Evolutionary conservation across 92 coral and sea anemone species (phyloP).

Genomic region (Palythoa caribaeorum): DNA sequence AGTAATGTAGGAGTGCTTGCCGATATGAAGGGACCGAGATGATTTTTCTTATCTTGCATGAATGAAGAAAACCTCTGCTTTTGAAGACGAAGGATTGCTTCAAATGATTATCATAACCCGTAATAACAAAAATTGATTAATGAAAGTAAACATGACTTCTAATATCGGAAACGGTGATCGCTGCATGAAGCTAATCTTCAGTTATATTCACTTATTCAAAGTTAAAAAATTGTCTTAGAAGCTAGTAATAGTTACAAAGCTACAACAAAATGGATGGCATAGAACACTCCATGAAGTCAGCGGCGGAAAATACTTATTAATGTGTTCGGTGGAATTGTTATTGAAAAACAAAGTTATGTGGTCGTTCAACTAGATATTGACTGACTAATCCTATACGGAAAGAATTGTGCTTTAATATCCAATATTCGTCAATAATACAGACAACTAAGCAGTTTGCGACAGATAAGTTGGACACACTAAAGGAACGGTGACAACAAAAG

Average conservation of each 20-base stretch:
- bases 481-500: not conserved
- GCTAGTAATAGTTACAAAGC: not conserved
- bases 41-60: too few species aligned
- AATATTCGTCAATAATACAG: not conserved
- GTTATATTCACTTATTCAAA: not conserved
- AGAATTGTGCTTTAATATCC: constrained; percentile 28
- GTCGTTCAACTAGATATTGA: constrained; percentile 20
- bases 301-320: not conserved
- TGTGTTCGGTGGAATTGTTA: not conserved
- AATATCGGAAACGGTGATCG: constrained; percentile 17
- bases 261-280: not conserved
- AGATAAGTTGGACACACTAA: not conserved
- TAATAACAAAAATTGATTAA: constrained; percentile 25
- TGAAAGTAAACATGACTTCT: constrained; percentile 19
- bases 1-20: not conserved
- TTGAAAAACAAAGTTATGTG: constrained; percentile 1
- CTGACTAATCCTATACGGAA: constrained; percentile 28
- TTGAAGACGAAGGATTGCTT: not conserved
- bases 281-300: not conserved
- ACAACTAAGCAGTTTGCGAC: not conserved
- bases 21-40: too few species aligned
- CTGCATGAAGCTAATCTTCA: not conserved
- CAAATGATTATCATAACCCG: constrained; percentile 11
- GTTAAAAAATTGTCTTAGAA: not conserved
- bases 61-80: not conserved